Percentiles rank a stretch among this genome's conserved stretches.
These are phyloP conservation scores for Hippoglossus hippoglossus DNA, from an alignment of 2,797 vertebrate genomes.

Conservation along the genomic window DNA sequence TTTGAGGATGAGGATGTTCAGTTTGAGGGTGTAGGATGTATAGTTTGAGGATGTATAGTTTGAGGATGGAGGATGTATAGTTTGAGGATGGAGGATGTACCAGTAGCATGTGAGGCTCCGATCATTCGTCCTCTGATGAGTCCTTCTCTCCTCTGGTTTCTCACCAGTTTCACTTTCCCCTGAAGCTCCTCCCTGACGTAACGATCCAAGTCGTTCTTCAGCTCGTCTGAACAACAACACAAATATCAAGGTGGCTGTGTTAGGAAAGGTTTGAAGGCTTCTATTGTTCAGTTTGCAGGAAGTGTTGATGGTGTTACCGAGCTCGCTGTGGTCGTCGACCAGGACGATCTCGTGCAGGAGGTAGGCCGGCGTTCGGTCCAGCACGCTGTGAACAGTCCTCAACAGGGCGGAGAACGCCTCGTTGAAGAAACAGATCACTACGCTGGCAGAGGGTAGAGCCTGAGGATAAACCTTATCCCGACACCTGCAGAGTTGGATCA, in stretches of 20 bases:
- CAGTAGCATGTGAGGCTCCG: slow-evolving; percentile 93
- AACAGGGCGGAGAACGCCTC: slow-evolving; percentile 95
- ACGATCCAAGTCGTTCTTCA: slow-evolving; percentile 88
- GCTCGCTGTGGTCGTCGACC: slow-evolving; percentile 94
- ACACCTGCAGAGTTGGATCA: slow-evolving; percentile 81
- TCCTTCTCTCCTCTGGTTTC: slow-evolving; percentile 92
- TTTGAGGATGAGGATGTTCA: no score
- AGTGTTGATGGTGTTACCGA: slow-evolving; percentile 76
- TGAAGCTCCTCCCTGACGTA: slow-evolving; percentile 87
- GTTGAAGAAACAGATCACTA: slow-evolving; percentile 97
- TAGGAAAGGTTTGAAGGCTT: neutral
- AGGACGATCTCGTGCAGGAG: slow-evolving; percentile 94
- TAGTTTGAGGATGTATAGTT: no score
- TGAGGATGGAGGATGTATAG: no score
- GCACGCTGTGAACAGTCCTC: slow-evolving; percentile 92
- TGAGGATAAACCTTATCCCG: slow-evolving; percentile 83
- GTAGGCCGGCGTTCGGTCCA: slow-evolving; percentile 88
- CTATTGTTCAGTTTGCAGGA: neutral
- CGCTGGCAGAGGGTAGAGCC: slow-evolving; percentile 88
- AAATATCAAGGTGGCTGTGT: no score
- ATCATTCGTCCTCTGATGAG: slow-evolving; percentile 96
- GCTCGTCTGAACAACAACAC: slow-evolving; percentile 83
- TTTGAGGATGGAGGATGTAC: slow-evolving; percentile 67
- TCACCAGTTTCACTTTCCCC: slow-evolving; percentile 88
- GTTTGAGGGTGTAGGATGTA: neutral